These are phyloP conservation scores for Noctua janthe DNA, from an alignment of 2,888 invertebrate species.

Conservation along the genomic window DNA sequence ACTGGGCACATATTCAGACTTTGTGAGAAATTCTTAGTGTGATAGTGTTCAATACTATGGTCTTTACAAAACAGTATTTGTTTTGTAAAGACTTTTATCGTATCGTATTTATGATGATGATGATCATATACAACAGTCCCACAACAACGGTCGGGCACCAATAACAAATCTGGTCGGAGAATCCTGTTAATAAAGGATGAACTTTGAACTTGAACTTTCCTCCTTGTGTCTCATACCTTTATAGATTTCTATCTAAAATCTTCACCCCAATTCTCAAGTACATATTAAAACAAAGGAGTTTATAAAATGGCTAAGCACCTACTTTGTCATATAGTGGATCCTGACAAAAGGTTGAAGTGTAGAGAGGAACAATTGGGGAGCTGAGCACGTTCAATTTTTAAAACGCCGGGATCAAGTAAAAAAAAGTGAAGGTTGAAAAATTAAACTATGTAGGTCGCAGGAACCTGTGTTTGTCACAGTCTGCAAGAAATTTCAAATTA, in stretches of 20 bases:
- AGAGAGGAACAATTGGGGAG: slow-evolving; percentile 21
- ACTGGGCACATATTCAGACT: too few species aligned
- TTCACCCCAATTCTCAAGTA: slow-evolving; percentile 11
- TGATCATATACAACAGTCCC: background rate
- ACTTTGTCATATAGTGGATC: slow-evolving; percentile 18
- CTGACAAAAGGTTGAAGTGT: slow-evolving; percentile 41
- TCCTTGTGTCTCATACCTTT: background rate
- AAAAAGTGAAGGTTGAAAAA: too few species aligned
- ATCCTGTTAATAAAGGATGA: background rate
- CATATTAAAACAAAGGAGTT: slow-evolving; percentile 38
- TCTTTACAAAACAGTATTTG: too few species aligned
- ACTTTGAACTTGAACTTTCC: too few species aligned
- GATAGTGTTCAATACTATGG: too few species aligned
- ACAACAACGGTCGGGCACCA: background rate
- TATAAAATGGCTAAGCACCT: slow-evolving; percentile 16
- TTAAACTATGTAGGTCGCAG: slow-evolving; percentile 14
- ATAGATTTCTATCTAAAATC: background rate
- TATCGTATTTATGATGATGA: too few species aligned
- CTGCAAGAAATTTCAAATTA: background rate
- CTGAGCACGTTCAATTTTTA: slow-evolving; percentile 23
- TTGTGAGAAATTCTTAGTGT: too few species aligned
- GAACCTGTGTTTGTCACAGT: background rate
- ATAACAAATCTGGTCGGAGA: too few species aligned
- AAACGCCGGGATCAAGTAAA: slow-evolving; percentile 22
- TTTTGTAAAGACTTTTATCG: too few species aligned